Percentiles rank a stretch among this genome's conserved stretches.
Conservation (phyloP, 2,113 vertebrate species). For the Muscicapa adusta region DNA sequence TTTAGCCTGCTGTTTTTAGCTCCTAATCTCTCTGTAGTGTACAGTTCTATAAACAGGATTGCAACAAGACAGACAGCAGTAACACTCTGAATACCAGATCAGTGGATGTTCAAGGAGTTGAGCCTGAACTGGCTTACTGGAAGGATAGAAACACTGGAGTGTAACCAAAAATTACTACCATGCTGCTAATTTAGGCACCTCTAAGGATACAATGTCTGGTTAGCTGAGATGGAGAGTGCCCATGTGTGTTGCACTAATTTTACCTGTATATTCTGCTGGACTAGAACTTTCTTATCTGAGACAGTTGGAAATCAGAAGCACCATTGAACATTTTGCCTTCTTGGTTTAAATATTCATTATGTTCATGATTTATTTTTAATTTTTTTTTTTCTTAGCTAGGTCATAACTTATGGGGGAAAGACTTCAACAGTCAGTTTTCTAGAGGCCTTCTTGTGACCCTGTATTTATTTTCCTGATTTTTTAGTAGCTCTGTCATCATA, state of each 20-base stretch:
- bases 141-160: not conserved
- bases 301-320: not conserved
- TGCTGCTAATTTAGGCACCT: not conserved
- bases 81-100: not conserved
- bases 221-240: not conserved
- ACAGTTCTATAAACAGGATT: not conserved
- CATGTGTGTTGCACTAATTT: not conserved
- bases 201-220: not conserved
- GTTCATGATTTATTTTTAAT: not conserved
- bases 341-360: not conserved
- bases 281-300: not conserved
- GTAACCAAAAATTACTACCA: not conserved
- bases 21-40: not conserved
- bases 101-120: not conserved
- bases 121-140: not conserved
- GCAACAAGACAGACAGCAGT: not conserved
- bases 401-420: not conserved
- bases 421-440: not conserved
- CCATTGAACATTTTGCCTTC: not conserved
- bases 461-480: not conserved
- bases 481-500: not conserved
- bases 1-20: constrained; percentile 36
- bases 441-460: not conserved
- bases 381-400: not conserved
- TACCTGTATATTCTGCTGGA: not conserved